Base-by-base conservation (phyloP, 2,888 invertebrate genomes). In the Cheilosia variabilis region DNA sequence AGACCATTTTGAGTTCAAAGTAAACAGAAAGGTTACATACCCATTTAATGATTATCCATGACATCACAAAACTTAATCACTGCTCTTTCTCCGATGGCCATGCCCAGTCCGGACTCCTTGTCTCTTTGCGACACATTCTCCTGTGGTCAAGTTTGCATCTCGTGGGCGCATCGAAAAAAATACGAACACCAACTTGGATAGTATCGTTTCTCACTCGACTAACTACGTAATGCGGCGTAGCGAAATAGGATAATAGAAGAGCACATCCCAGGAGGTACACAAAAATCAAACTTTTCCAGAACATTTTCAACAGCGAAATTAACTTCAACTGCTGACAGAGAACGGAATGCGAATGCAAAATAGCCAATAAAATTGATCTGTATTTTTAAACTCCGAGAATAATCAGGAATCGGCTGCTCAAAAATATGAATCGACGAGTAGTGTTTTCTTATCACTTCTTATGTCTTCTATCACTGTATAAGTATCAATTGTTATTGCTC, bases 121-220 rank as follows among this genome's bases (percentile, higher is more conserved):
- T 5, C 2, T 1, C 4, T 3, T 27, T 27, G n/a, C 65, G 71
- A 24, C 71, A 71, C 41, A 24, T 37, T 22, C 60, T 60, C 41
- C 9, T 71, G 19, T 71, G 71, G n/a, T 71, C 71, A 27, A 60
- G 19, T n/a, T 52, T 15, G 17, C 71, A 71, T 15, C 60, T 50
- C 41, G 37, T 24, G 4, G 24, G 41, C 24, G 41, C 17, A 2
- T 50, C 34, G 4, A 60, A 27, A 17, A 71, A 17, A 43, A 72
- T 17, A 4, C 65, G 65, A 41, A n/a, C 37, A 1, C 13, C 65
- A 65, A 52, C 1, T 37, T 9, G 1, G 5, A 10, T 0, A 1
- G 34, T 24, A 2, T 4, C 0, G 15, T 65, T 65, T 17, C 1
- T 17, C 10, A 17, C 4, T 4, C 4, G 5, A 15, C 10, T 50